Evolutionary conservation across 2,888 invertebrate species (phyloP).

Genomic region (Allolobophora icterica): DNA sequence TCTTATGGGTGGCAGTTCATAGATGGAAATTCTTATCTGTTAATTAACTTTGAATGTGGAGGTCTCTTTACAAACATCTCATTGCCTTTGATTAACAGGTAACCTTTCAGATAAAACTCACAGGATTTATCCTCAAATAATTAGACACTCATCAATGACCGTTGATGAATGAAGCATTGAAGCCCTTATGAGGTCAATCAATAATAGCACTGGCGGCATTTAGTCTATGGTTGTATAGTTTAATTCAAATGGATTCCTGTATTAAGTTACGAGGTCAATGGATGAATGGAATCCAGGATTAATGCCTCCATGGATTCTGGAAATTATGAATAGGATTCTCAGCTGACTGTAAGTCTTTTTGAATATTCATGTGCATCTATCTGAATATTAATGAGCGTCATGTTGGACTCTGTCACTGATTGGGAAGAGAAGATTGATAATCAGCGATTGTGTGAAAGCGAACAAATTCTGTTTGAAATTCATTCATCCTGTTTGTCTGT

Average conservation of each 20-base stretch:
- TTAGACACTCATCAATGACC: not conserved
- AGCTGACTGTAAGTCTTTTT: not conserved
- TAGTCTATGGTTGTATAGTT: not conserved
- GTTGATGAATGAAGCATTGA: no score
- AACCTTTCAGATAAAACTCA: no score
- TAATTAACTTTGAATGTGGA: not conserved
- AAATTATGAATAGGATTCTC: constrained; percentile 1
- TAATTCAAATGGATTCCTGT: not conserved
- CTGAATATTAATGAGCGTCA: not conserved
- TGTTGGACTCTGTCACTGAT: not conserved
- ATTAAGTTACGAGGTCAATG: constrained; percentile 4
- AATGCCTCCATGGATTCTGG: not conserved
- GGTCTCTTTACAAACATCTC: not conserved
- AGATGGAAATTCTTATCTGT: not conserved
- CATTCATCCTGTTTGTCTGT: not conserved
- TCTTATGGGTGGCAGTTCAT: no score
- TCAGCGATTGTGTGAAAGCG: not conserved
- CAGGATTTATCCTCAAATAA: no score
- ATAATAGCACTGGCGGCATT: not conserved
- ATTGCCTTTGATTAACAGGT: not conserved
- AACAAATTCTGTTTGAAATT: not conserved
- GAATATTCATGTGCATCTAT: not conserved
- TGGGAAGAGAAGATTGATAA: not conserved
- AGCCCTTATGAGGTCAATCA: not conserved
- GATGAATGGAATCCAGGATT: not conserved